Evolutionary conservation across 2,888 invertebrate genomes (phyloP).

Genomic region (Antitype chi): DNA sequence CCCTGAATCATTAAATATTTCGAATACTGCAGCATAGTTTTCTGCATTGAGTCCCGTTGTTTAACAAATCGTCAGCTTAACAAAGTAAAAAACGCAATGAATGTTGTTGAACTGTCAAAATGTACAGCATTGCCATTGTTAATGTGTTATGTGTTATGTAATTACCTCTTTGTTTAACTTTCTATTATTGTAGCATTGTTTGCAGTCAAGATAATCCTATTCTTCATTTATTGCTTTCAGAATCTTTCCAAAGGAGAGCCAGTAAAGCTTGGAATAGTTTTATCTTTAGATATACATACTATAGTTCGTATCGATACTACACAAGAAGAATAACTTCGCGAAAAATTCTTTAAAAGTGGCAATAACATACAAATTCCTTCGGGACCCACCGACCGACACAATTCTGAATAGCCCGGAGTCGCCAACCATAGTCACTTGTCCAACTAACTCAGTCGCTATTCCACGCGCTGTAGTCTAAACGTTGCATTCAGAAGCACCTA

Average conservation of each 20-base stretch:
- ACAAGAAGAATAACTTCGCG: not conserved
- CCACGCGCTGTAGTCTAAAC: conserved; percentile 28
- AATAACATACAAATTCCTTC: not conserved
- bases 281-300: not conserved
- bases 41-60: too few relatives aligned
- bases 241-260: not conserved
- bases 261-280: not conserved
- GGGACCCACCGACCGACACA: not conserved
- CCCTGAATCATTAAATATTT: not conserved
- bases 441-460: conserved; percentile 46
- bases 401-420: not conserved
- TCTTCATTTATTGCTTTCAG: too few relatives aligned
- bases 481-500: conserved; percentile 27
- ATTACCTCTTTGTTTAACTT: not conserved
- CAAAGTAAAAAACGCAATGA: too few relatives aligned
- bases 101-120: too few relatives aligned
- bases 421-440: conserved; percentile 42
- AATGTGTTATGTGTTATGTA: too few relatives aligned
- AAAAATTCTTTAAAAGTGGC: not conserved
- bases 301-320: not conserved
- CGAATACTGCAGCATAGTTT: not conserved
- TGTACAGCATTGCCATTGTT: too few relatives aligned
- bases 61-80: too few relatives aligned
- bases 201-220: not conserved
- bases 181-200: not conserved